Evolutionary conservation across 2,797 vertebrate genomes (phyloP).

Genomic region (Anas bahamensis): DNA sequence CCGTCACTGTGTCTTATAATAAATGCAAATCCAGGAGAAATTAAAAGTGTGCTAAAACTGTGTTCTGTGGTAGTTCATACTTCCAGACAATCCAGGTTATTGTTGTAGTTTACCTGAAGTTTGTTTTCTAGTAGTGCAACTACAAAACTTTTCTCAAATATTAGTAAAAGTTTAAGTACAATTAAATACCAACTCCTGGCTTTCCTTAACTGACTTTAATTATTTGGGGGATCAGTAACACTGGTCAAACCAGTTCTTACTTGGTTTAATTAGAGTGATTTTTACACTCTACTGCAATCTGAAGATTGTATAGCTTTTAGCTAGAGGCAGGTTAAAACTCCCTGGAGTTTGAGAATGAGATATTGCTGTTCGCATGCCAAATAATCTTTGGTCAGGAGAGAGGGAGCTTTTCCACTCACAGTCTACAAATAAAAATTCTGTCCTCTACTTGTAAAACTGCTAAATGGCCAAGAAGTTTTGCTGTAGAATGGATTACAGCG

Average conservation of each 20-base stretch:
- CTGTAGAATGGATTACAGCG: not conserved
- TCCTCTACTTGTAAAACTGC: slow-evolving; percentile 22
- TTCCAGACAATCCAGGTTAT: not conserved
- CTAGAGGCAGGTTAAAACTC: slow-evolving; percentile 69
- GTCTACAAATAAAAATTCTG: slow-evolving; percentile 32
- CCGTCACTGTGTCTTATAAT: not conserved
- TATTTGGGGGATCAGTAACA: slow-evolving; percentile 63
- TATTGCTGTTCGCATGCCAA: slow-evolving; percentile 26
- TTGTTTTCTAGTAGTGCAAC: not conserved
- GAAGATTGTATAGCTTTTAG: slow-evolving; percentile 60
- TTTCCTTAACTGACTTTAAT: slow-evolving; percentile 45
- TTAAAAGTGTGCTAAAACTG: not conserved
- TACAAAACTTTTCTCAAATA: not conserved
- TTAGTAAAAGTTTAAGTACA: not conserved
- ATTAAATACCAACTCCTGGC: not conserved
- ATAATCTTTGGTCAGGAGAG: slow-evolving; percentile 29
- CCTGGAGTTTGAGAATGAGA: slow-evolving; percentile 45
- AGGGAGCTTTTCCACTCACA: slow-evolving; percentile 22
- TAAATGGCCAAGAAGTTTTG: not conserved
- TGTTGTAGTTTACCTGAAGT: not conserved
- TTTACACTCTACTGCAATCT: slow-evolving; percentile 66
- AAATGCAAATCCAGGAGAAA: not conserved
- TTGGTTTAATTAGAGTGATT: slow-evolving; percentile 71
- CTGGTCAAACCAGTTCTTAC: slow-evolving; percentile 68
- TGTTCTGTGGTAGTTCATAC: not conserved